These are phyloP conservation scores for Apodemia mormo DNA, from an alignment of 2,888 invertebrate genomes.

Conservation along the genomic window DNA sequence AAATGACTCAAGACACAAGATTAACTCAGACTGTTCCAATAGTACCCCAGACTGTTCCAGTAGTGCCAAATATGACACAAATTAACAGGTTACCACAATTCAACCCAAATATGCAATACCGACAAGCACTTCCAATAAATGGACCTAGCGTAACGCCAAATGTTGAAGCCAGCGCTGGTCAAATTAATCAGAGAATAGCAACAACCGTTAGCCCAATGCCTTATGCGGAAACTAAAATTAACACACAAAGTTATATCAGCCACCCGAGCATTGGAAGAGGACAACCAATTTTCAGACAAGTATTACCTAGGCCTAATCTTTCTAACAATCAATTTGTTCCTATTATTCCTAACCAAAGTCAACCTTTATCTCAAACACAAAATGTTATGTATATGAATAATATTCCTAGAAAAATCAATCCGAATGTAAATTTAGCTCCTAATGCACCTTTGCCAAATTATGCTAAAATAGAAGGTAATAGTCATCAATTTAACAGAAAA, in stretches of 20 bases:
- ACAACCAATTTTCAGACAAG: conserved; percentile 44
- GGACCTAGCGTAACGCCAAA: conserved; percentile 18
- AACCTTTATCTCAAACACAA: conserved; percentile 28
- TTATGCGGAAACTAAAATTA: conserved; percentile 16
- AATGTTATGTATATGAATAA: conserved; percentile 33
- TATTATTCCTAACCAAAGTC: conserved; percentile 17
- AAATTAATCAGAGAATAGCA: conserved; percentile 19
- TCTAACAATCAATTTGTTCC: conserved; percentile 26
- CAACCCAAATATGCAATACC: conserved; percentile 24
- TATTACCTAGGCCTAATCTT: conserved; percentile 56
- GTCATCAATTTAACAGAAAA: conserved; percentile 48
- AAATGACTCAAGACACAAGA: conserved; percentile 30
- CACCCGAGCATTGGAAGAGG: conserved; percentile 23
- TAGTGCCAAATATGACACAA: conserved; percentile 15
- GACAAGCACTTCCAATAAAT: conserved; percentile 8
- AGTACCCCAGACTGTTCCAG: conserved; percentile 37
- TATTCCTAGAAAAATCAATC: conserved; percentile 30
- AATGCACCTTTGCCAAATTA: conserved; percentile 28
- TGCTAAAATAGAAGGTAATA: conserved; percentile 37
- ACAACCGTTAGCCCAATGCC: conserved; percentile 20
- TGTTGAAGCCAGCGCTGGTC: conserved; percentile 18
- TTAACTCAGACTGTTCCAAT: conserved; percentile 45
- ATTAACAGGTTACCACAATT: conserved; percentile 19
- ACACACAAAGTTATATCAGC: conserved; percentile 11
- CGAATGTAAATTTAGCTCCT: conserved; percentile 24